These are phyloP conservation scores for Neolamprologus longior DNA, from an alignment of 2,113 vertebrate species.

Conservation along the genomic window DNA sequence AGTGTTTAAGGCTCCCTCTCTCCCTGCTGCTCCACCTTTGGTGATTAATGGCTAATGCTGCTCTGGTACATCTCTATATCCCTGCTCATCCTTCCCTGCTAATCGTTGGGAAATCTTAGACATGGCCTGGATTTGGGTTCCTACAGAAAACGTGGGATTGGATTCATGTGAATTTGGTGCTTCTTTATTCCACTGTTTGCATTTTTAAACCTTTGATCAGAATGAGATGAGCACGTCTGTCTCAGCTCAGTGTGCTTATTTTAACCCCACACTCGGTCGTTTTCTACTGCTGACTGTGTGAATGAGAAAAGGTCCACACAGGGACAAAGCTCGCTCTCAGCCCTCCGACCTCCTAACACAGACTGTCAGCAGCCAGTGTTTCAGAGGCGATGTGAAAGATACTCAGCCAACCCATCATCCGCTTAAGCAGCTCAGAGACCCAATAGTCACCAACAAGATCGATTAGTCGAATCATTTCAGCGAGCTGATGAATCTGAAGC, in stretches of 20 bases:
- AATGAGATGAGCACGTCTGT: not conserved
- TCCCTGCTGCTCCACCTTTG: not conserved
- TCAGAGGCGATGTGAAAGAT: not conserved
- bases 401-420: not conserved
- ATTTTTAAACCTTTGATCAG: not conserved
- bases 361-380: not conserved
- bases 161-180: not conserved
- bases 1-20: not conserved
- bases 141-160: not conserved
- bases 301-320: not conserved
- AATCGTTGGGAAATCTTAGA: conserved; percentile 59
- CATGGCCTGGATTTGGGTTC: conserved; percentile 41
- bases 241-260: not conserved
- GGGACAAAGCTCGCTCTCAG: not conserved
- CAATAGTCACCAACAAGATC: not conserved
- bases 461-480: not conserved
- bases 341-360: not conserved
- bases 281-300: not conserved
- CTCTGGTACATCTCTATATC: conserved; percentile 48
- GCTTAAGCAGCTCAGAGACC: not conserved
- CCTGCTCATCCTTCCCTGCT: conserved; percentile 41
- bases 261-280: not conserved
- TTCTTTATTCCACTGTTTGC: not conserved
- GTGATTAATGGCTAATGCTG: conserved; percentile 52
- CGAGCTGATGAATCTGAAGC: not conserved